Conservation (phyloP, 2,888 invertebrate genomes). For the Phlogophora meticulosa region DNA sequence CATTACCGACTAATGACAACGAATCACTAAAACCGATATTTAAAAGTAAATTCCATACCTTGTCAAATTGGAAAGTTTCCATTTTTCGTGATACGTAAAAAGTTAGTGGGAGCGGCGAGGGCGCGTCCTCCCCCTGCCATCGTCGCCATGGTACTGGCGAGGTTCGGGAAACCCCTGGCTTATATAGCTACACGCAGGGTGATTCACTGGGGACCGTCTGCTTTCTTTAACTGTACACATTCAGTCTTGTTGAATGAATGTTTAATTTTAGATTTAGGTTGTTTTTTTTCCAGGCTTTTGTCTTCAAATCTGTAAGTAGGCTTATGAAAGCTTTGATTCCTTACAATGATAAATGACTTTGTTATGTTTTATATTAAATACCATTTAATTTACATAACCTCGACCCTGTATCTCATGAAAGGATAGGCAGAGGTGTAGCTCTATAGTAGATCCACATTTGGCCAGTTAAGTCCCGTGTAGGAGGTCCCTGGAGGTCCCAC, state of each 20-base stretch:
- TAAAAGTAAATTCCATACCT: constrained; percentile 66
- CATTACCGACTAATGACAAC: constrained; percentile 40
- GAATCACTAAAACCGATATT: constrained; percentile 34
- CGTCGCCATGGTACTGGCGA: constrained; percentile 68
- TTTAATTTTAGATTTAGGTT: constrained; percentile 52
- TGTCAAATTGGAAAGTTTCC: constrained; percentile 81
- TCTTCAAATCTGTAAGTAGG: constrained; percentile 1
- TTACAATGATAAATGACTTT: background rate
- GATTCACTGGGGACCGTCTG: constrained; percentile 70
- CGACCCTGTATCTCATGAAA: no score
- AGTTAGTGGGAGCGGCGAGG: constrained; percentile 74
- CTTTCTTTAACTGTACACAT: constrained; percentile 28
- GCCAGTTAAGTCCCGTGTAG: no score
- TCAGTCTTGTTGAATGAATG: constrained; percentile 45
- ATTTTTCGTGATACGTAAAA: constrained; percentile 81
- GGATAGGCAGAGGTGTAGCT: no score
- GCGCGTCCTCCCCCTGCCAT: constrained; percentile 64
- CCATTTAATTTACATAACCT: no score
- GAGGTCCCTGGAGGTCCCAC: no score
- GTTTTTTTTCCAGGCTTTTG: background rate
- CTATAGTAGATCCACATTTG: no score
- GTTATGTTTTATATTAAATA: background rate
- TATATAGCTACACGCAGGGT: constrained; percentile 77
- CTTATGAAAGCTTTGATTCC: background rate
- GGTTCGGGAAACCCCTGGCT: constrained; percentile 76